Evolutionary conservation across 64 coral and sea anemone species (phyloP).

Genomic region (Pachyseris speciosa): DNA sequence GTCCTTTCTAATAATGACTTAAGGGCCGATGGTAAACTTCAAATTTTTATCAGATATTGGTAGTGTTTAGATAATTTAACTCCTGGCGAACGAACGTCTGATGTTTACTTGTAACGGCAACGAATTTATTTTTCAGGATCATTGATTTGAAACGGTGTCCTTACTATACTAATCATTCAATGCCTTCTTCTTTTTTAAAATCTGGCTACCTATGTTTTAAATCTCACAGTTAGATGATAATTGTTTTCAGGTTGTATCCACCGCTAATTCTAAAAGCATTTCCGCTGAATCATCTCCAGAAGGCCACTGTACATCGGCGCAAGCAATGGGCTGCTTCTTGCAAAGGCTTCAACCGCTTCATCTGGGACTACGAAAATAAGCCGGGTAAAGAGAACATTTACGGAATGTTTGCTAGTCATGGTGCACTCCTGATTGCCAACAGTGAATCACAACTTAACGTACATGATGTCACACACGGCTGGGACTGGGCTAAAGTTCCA

Average conservation of each 20-base stretch:
- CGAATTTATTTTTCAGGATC: too few relatives aligned
- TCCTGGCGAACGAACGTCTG: too few relatives aligned
- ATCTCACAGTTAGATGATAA: too few relatives aligned
- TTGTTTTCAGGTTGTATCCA: neutral
- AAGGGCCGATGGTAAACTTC: too few relatives aligned
- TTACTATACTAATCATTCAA: too few relatives aligned
- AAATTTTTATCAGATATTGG: too few relatives aligned
- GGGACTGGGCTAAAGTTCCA: constrained; percentile 88
- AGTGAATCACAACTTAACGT: constrained; percentile 40
- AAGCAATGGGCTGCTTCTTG: constrained; percentile 73
- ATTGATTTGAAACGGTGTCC: too few relatives aligned
- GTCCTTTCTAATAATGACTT: too few relatives aligned
- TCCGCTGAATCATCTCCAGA: constrained; percentile 25
- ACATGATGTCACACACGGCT: constrained; percentile 78
- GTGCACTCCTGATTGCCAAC: constrained; percentile 77
- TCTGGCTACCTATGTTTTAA: too few relatives aligned
- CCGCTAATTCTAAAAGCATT: neutral
- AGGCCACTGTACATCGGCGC: constrained; percentile 82
- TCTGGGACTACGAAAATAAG: constrained; percentile 61
- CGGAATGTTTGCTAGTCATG: constrained; percentile 82
- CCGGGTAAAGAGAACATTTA: constrained; percentile 56
- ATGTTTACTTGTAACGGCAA: too few relatives aligned
- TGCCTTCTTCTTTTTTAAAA: too few relatives aligned
- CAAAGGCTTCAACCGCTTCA: constrained; percentile 76
- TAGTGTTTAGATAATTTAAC: too few relatives aligned